Conservation (phyloP, 2,113 vertebrate species). For the Chionodraco myersi region DNA sequence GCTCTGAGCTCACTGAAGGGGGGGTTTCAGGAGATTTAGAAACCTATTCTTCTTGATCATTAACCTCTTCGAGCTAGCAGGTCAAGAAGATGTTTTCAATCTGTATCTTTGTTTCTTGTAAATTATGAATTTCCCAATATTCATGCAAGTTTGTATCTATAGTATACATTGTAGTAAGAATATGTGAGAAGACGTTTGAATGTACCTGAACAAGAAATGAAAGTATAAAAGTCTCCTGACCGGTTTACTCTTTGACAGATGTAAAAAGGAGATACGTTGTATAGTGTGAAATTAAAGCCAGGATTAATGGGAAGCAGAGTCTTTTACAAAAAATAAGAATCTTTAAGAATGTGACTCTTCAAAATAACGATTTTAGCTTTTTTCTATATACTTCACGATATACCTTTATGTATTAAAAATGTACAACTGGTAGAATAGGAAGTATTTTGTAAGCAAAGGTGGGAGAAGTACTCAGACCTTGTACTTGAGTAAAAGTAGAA, state of each 20-base stretch:
- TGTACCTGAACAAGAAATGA: no score
- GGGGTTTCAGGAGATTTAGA: background rate
- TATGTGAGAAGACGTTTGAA: background rate
- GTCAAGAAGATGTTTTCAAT: background rate
- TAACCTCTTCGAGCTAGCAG: background rate
- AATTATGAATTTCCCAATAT: no score
- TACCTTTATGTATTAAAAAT: no score
- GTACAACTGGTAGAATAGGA: no score
- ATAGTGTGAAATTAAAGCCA: background rate
- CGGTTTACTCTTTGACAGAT: no score
- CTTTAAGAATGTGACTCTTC: background rate
- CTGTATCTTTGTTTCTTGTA: background rate
- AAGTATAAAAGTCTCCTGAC: no score
- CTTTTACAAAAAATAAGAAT: no score
- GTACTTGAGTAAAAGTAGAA: no score
- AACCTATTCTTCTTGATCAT: background rate
- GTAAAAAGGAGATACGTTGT: background rate
- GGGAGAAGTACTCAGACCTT: no score
- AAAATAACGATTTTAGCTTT: no score
- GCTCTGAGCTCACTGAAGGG: slow-evolving; percentile 1
- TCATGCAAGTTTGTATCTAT: background rate
- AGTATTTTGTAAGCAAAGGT: no score
- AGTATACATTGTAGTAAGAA: background rate
- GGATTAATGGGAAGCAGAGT: background rate
- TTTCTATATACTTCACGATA: no score